Base-by-base conservation (phyloP, 2,113 vertebrate genomes). In the Cricetomys ansorgei region DNA sequence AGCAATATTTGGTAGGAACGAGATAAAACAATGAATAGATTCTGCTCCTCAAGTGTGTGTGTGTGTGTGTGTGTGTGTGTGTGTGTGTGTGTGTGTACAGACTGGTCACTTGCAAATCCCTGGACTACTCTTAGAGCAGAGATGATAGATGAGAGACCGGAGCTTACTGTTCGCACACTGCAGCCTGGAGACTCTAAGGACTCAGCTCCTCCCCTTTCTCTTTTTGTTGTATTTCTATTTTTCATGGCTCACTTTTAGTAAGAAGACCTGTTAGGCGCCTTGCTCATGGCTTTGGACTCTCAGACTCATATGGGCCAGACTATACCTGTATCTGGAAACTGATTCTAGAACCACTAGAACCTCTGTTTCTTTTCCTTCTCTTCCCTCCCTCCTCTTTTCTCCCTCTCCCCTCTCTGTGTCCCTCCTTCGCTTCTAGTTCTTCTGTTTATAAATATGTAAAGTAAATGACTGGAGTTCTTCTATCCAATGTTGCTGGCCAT, bases 181-280 rank as follows among this genome's bases (percentile, higher is more conserved):
- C 11, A 67, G 7, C 48, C 37, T 67, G 65, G 57, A 11, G 72
- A 21, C 62, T 23, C n/a, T 8, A 13, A 69, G 48, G 45, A 70
- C 31, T 17, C 5, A 53, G 7, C 23, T 91, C 86, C 70, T 89
- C 92, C 50, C 23, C 25, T 81, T 12, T n/a, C 25, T 80, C 21
- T 87, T 92, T 95, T 62, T 77, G 70, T 69, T 92, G 77, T 53
- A 69, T 40, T 53, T 83, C 37, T 10, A 43, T 89, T 92, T 90
- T 73, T 96, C 34, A 53, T 72, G 34, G 83, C 65, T 94, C 34
- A 53, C 13, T 64, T 93, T 88, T 67, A 94, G 53, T 65, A 29
- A 92, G 62, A 89, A 77, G 6, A 12, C 29, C 27, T 86, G 87
- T 64, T 79, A 53, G 65, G 57, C 50, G 79, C 59, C 34, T 95